Percentiles rank a stretch among this genome's conserved stretches.
These are phyloP conservation scores for Syngnathoides biaculeatus DNA, from an alignment of 2,113 vertebrate genomes.

Conservation along the genomic window DNA sequence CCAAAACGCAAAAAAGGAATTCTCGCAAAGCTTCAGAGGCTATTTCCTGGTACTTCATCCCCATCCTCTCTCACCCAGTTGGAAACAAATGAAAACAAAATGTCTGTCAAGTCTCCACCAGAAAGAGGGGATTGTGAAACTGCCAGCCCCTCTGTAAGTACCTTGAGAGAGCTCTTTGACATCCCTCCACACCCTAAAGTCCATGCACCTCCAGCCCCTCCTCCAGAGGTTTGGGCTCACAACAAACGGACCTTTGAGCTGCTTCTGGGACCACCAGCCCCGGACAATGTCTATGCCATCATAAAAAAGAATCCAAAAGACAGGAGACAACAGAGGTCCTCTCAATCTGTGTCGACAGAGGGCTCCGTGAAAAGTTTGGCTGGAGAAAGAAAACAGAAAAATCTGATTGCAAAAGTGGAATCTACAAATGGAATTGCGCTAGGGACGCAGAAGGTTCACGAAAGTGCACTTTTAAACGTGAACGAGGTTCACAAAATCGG, in stretches of 20 bases:
- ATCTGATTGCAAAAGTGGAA: conserved; percentile 15
- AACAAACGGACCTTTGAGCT: conserved; percentile 65
- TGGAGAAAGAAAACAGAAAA: conserved; percentile 47
- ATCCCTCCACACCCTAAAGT: conserved; percentile 88
- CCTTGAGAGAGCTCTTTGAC: conserved; percentile 71
- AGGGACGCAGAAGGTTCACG: conserved; percentile 40
- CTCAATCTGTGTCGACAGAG: conserved; percentile 40
- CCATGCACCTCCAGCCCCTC: conserved; percentile 83
- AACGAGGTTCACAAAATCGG: conserved; percentile 32
- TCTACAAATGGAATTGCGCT: conserved; percentile 15
- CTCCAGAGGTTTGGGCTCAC: conserved; percentile 78
- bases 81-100: conserved; percentile 14
- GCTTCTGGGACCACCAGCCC: conserved; percentile 60
- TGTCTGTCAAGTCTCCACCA: conserved; percentile 59
- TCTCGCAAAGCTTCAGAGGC: conserved; percentile 74
- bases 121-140: conserved; percentile 7
- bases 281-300: conserved; percentile 31
- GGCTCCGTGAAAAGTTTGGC: conserved; percentile 35
- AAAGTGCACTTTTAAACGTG: conserved; percentile 41
- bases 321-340: conserved; percentile 54
- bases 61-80: conserved; percentile 48
- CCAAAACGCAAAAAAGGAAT: conserved; percentile 68
- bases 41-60: conserved; percentile 66
- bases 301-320: conserved; percentile 68
- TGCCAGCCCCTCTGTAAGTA: conserved; percentile 53